Evolutionary conservation across 2,888 invertebrate genomes (phyloP), one percentile per base, ranked within the genome.

Genomic region (Hypsopygia costalis): DNA sequence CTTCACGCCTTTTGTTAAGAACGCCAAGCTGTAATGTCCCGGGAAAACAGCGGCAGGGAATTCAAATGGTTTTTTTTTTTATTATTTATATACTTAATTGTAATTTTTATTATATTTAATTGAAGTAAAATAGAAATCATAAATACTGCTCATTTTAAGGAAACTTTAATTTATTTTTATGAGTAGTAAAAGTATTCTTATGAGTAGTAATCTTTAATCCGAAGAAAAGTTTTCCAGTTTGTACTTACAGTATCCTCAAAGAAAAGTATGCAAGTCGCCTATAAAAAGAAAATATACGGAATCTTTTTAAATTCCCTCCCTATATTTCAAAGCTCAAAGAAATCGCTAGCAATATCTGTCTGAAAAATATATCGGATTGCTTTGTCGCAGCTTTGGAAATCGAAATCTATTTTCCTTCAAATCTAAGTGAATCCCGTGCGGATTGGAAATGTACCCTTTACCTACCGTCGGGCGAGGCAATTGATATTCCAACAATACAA

Each of bases 361-460:
- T 88, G 87, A 87, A 88, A 88, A 87, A 88, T 88, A 88, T 88
- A 87, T 88, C 88, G 87, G 87, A 88, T 87, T 87, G 87, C 88
- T 87, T 88, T 88, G 88, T 88, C 87, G 87, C 85, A 86, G 88
- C 87, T 86, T 86, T 86, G 78, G 78, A 86, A 87, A 87, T 87
- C 88, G 86, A 88, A 87, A 88, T 88, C 87, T 88, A 88, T 88
- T 87, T 88, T 88, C 88, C 88, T 87, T 88, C 88, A 87, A 88
- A 88, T 87, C 88, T 88, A 88, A 88, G 88, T 86, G 88, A 88
- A 88, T 88, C 88, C 88, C 88, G 85, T 81, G 88, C 82, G 88
- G 87, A 87, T 88, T 87, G 88, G 83, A 86, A 87, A 82, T 81
- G 85, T 88, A 88, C 87, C 87, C 88, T 88, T 88, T 88, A 86